Conservation (phyloP, 2,113 vertebrate genomes). For the Rhea pennata region DNA sequence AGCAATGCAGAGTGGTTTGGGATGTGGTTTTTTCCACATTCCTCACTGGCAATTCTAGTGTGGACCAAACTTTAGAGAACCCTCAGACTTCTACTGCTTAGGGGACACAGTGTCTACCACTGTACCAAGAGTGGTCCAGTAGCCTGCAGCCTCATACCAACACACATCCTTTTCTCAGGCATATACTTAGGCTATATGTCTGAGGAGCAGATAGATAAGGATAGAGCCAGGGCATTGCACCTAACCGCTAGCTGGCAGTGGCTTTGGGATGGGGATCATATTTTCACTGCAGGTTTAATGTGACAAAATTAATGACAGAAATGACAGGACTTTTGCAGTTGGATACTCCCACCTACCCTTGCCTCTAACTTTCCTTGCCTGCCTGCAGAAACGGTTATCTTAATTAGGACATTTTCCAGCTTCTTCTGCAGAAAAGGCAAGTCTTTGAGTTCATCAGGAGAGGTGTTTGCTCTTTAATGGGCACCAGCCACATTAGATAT, state of each 20-base stretch:
- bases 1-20: no score
- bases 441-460: neutral
- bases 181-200: rapidly evolving
- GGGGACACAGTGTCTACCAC: neutral
- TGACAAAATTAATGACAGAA: neutral
- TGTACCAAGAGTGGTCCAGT: no score
- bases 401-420: neutral
- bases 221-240: neutral
- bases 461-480: neutral
- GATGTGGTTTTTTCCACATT: no score
- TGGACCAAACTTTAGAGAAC: neutral
- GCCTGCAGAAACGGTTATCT: neutral
- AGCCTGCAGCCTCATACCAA: neutral
- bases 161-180: neutral
- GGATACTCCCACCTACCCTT: neutral
- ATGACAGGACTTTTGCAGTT: neutral
- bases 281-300: neutral
- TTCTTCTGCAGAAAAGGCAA: neutral
- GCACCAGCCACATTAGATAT: neutral
- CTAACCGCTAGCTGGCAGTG: neutral
- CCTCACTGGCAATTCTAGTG: neutral
- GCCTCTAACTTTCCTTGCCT: neutral
- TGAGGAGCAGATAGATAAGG: neutral
- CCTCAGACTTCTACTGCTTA: neutral
- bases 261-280: neutral